Evolutionary conservation across 2,797 vertebrate genomes (phyloP), one percentile per base, ranked within the genome.

Genomic region (Sebastes elongatus): DNA sequence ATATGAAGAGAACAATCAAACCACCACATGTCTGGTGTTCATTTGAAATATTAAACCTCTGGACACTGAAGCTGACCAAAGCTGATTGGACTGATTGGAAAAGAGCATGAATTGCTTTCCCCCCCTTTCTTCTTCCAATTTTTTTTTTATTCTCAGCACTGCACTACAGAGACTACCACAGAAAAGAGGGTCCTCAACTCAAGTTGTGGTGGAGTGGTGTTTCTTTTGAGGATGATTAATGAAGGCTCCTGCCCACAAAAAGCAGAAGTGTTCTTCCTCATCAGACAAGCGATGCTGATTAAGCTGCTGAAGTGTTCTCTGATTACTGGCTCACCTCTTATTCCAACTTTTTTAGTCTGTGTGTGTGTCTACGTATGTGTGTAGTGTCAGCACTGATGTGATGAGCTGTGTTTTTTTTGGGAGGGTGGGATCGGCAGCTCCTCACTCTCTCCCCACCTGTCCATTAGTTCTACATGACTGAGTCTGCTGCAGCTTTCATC

Each of bases 201-300:
- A 66, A 93, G 88, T 90, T 86, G 87, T 82, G 79, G 61, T 88
- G 77, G 85, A 94, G 87, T 90, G 90, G 73, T 88, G 79, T 93
- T 89, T 93, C 86, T 90, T 90, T 87, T 87, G 89, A 92, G 83
- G 84, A 89, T 94, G 94, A 95, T 95, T 95, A 95, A 95, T 94
- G 93, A 93, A 93, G 88, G 84, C 87, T 90, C 78, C 87, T 92
- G 84, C 84, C 87, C 76, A 84, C 89, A 89, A 89, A 93, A 92
- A 88, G 7, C 84, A 89, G 69, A 90, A 92, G 89, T 82, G 88
- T 84, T 93, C 90, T 85, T 94, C 82, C 90, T 94, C 94, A 95
- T 95, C 94, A 95, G 92, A 94, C 90, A 92, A 93, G 92, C 72
- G n/a, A 87, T 74, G 85, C 90, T 94, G 94, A 95, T 94, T 91